phyloP scores from a whole-genome alignment of 2,797 vertebrate species.

The Spinus pinus region DNA sequence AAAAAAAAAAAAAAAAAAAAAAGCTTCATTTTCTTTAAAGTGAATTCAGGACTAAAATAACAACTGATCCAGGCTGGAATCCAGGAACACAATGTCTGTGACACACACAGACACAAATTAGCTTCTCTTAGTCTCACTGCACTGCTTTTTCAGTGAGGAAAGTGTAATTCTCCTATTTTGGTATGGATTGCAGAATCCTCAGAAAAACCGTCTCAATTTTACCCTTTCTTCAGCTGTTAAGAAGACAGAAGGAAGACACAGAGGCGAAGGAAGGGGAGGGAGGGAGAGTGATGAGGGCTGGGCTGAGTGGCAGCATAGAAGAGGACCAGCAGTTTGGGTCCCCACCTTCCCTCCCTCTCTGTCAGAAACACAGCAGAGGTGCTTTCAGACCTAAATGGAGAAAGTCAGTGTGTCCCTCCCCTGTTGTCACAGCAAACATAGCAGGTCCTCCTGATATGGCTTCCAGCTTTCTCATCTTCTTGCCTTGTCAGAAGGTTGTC shows the following conservation, averaged over 20 bases:
- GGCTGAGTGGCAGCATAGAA: conserved; percentile 2
- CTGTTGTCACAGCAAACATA: conserved; percentile 82
- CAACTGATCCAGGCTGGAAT: not conserved
- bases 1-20: not conserved
- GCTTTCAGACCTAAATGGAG: conserved; percentile 70
- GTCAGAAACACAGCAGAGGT: conserved; percentile 61
- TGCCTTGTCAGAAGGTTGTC: conserved; percentile 81
- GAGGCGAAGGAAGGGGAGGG: not conserved
- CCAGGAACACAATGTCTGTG: not conserved
- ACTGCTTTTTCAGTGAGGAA: not conserved
- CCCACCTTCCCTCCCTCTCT: conserved; percentile 32
- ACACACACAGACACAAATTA: not conserved
- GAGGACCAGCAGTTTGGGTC: not conserved
- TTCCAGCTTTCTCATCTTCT: conserved; percentile 68
- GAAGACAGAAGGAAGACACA: not conserved
- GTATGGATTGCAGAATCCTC: not conserved
- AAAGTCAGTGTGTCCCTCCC: conserved; percentile 68
- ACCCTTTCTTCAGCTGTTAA: not conserved
- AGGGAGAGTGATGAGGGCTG: not conserved
- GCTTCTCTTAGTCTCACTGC: not conserved
- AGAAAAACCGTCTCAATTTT: not conserved
- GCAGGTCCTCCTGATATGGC: conserved; percentile 71
- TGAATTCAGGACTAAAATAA: not conserved
- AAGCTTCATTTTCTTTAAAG: not conserved
- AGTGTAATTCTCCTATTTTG: not conserved